Evolutionary conservation across 2,797 vertebrate species (phyloP).

Genomic region (Lepidocolaptes lacrymiger): DNA sequence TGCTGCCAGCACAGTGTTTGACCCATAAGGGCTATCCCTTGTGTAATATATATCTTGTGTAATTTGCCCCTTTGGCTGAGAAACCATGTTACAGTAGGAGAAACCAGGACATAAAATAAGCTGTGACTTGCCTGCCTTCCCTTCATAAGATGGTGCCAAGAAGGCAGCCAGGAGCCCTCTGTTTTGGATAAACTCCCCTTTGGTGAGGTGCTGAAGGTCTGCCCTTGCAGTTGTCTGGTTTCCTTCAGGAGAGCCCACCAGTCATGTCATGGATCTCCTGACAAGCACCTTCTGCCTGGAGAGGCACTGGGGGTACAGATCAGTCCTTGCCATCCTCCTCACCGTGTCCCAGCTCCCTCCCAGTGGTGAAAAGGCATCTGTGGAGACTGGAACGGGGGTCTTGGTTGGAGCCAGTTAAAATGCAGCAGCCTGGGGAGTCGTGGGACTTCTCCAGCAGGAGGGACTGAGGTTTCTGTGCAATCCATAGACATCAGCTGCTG

Average conservation of each 20-base stretch:
- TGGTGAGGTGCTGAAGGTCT: not conserved
- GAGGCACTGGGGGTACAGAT: not conserved
- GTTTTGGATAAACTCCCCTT: not conserved
- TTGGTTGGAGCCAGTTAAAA: not conserved
- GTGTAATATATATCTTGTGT: not conserved
- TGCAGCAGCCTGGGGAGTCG: not conserved
- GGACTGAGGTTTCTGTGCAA: not conserved
- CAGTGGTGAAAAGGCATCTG: not conserved
- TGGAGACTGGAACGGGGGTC: not conserved
- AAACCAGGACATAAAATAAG: not conserved
- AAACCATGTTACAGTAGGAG: not conserved
- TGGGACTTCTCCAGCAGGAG: not conserved
- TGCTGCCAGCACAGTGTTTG: not conserved
- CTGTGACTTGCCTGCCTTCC: not conserved
- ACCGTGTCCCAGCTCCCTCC: not conserved
- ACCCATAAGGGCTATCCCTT: not conserved
- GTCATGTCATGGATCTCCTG: not conserved
- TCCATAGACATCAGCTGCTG: conserved; percentile 48
- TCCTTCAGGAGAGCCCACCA: not conserved
- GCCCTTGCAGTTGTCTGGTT: not conserved
- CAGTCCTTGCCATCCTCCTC: not conserved
- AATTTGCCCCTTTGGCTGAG: not conserved
- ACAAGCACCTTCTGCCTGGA: not conserved
- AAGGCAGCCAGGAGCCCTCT: not conserved
- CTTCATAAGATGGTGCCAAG: not conserved